Conservation (phyloP, 2,888 invertebrate species). For the Catocala nupta region DNA sequence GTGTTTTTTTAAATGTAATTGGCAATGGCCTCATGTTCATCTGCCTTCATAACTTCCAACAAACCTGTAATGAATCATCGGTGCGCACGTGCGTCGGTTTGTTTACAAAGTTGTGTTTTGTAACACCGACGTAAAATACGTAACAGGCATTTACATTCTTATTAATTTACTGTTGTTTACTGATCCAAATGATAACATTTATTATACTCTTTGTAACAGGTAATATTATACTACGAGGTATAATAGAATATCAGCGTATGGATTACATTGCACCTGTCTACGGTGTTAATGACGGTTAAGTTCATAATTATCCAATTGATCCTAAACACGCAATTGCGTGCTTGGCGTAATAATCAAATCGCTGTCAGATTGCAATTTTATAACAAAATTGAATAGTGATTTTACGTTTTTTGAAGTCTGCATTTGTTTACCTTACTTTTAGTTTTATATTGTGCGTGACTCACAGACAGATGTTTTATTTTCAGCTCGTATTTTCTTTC, state of each 20-base stretch:
- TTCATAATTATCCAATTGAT: not conserved
- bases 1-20: conserved; percentile 29
- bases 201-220: conserved; percentile 43
- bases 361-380: conserved; percentile 44
- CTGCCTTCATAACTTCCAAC: conserved; percentile 63
- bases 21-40: conserved; percentile 56
- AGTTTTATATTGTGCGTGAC: conserved; percentile 72
- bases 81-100: conserved; percentile 75
- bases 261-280: not conserved
- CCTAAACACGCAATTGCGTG: conserved; percentile 4
- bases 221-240: conserved; percentile 1
- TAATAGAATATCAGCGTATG: no score
- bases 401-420: conserved; percentile 63
- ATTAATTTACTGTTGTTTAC: conserved; percentile 64
- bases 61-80: conserved; percentile 65
- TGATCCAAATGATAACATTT: conserved; percentile 53
- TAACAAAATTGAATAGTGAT: conserved; percentile 49
- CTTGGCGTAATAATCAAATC: conserved; percentile 21
- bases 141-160: conserved; percentile 64
- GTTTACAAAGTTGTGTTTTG: conserved; percentile 79
- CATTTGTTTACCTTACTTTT: conserved; percentile 72
- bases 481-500: conserved; percentile 67
- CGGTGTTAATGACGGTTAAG: not conserved
- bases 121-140: conserved; percentile 70
- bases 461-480: conserved; percentile 80